Evolutionary conservation across 2,888 invertebrate species (phyloP).

Genomic region (Cinara cedri): DNA sequence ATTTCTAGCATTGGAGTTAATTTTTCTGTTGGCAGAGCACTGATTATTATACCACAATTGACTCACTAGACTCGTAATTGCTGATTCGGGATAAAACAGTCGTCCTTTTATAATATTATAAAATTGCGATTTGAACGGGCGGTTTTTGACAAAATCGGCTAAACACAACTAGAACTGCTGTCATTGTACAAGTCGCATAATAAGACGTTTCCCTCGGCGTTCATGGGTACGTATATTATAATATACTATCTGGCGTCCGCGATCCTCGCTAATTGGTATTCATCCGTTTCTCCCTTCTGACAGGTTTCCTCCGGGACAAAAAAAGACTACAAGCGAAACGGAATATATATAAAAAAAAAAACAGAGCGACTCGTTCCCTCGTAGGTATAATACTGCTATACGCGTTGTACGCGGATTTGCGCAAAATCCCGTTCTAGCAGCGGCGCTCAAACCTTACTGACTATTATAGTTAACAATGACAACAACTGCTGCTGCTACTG

Average conservation of each 20-base stretch:
- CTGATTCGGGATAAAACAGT: no score
- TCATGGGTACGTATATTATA: no score
- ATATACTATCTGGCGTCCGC: neutral
- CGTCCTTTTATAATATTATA: no score
- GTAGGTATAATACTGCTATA: neutral
- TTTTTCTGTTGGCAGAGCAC: no score
- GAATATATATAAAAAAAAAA: neutral
- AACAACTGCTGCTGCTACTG: neutral
- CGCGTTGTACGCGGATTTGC: slow-evolving; percentile 21
- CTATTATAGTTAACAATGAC: slow-evolving; percentile 16
- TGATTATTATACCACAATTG: no score
- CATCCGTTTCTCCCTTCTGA: slow-evolving; percentile 33
- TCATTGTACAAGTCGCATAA: slow-evolving; percentile 13
- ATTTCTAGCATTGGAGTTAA: no score
- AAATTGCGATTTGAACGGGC: neutral
- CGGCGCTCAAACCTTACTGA: neutral
- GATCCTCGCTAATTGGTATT: slow-evolving; percentile 32
- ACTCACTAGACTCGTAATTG: no score
- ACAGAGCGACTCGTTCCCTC: neutral
- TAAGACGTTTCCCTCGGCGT: neutral
- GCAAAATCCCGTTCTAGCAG: slow-evolving; percentile 4
- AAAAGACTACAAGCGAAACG: neutral
- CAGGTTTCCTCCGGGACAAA: slow-evolving; percentile 5
- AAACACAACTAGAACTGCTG: neutral
- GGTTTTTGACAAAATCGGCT: slow-evolving; percentile 20